Evolutionary conservation across 2,797 vertebrate genomes (phyloP).

Genomic region (Aplochiton taeniatus): DNA sequence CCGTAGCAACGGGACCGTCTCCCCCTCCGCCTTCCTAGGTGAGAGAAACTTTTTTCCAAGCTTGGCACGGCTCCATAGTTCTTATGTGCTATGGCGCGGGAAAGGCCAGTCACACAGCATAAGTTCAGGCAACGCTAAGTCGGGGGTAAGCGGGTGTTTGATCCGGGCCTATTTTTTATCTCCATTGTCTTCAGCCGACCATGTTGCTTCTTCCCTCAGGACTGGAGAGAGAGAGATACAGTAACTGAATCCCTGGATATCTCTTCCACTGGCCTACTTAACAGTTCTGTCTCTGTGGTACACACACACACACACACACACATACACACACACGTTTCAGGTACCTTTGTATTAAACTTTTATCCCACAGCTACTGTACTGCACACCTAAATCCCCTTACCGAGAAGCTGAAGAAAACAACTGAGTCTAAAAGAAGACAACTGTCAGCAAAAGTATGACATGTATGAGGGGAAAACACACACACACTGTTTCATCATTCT

Average conservation of each 20-base stretch:
- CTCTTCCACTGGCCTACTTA: slow-evolving; percentile 58
- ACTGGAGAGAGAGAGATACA: slow-evolving; percentile 1
- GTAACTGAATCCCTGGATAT: slow-evolving; percentile 21
- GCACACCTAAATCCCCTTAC: slow-evolving; percentile 61
- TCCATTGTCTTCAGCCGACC: neutral
- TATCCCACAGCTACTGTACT: slow-evolving; percentile 52
- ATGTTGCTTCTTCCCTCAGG: slow-evolving; percentile 15
- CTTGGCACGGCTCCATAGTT: too few relatives aligned
- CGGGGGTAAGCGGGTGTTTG: neutral
- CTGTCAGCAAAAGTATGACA: too few relatives aligned
- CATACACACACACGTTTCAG: slow-evolving; percentile 27
- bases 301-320: slow-evolving; percentile 22
- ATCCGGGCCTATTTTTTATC: slow-evolving; percentile 9
- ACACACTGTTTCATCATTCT: too few relatives aligned
- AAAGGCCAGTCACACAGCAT: too few relatives aligned
- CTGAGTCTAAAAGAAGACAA: slow-evolving; percentile 38
- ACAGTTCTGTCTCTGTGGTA: slow-evolving; percentile 46
- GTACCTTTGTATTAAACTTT: slow-evolving; percentile 64
- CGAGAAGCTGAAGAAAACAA: slow-evolving; percentile 57
- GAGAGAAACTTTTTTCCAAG: slow-evolving; percentile 43
- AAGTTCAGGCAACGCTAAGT: neutral
- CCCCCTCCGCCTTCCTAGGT: slow-evolving; percentile 97
- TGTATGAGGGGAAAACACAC: too few relatives aligned
- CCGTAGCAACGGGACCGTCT: slow-evolving; percentile 95
- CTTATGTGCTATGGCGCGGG: too few relatives aligned